Conservation (phyloP, 2,888 invertebrate genomes). For the Tipula unca region DNA sequence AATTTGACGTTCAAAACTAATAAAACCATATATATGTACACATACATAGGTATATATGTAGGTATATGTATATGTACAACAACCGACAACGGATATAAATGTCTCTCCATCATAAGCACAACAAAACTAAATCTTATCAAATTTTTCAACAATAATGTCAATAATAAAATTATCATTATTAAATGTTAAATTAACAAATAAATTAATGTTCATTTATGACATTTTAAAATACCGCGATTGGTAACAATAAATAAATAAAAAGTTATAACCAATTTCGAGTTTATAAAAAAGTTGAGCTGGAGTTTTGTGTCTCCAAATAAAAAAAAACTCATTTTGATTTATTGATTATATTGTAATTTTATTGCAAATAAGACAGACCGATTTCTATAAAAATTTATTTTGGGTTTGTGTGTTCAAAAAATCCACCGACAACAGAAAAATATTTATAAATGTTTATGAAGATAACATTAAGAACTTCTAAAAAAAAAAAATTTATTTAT, state of each 20-base stretch:
- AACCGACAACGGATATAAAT: neutral
- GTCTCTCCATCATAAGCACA: neutral
- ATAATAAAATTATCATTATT: slow-evolving; percentile 4
- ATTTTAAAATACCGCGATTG: neutral
- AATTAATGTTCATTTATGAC: neutral
- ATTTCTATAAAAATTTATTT: slow-evolving; percentile 14
- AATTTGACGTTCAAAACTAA: neutral
- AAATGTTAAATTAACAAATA: slow-evolving; percentile 14
- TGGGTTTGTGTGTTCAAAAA: slow-evolving; percentile 9
- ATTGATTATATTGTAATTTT: slow-evolving; percentile 9
- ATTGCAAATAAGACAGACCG: slow-evolving; percentile 1
- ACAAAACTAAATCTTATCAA: slow-evolving; percentile 2
- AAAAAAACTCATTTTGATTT: neutral
- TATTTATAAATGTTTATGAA: slow-evolving; percentile 14
- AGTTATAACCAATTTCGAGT: neutral
- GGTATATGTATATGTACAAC: neutral
- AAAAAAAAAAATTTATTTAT: slow-evolving; percentile 2
- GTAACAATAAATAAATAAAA: neutral
- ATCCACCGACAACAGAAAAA: slow-evolving; percentile 8
- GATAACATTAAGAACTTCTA: slow-evolving; percentile 14
- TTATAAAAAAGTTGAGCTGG: neutral
- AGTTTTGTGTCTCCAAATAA: slow-evolving; percentile 3
- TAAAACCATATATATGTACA: neutral
- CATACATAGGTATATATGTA: neutral
- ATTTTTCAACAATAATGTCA: neutral